Evolutionary conservation across 2,888 invertebrate genomes (phyloP).

Genomic region (Limnephilus auricula): DNA sequence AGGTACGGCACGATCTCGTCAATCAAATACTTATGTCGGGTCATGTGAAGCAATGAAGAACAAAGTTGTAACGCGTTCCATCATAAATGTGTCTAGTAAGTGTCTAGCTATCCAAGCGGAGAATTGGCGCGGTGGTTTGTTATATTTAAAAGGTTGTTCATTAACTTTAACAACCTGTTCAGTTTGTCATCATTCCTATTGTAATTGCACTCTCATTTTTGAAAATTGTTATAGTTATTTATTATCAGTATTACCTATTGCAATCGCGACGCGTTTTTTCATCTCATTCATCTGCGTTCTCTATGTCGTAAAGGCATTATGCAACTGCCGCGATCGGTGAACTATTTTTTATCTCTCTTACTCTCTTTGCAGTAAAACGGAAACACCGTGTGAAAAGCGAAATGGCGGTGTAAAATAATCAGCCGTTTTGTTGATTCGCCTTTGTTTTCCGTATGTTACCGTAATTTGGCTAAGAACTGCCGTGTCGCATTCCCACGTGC

Average conservation of each 20-base stretch:
- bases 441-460: slow-evolving; percentile 47
- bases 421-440: slow-evolving; percentile 26
- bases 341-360: slow-evolving; percentile 46
- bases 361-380: slow-evolving; percentile 41
- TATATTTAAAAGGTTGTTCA: background rate
- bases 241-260: background rate
- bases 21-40: background rate
- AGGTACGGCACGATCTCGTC: background rate
- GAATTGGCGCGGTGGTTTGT: background rate
- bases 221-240: background rate
- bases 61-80: too few relatives aligned
- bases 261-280: background rate
- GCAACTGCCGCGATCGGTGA: slow-evolving; percentile 43
- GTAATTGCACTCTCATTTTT: background rate
- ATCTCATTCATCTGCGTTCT: background rate
- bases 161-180: background rate
- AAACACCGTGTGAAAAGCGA: slow-evolving; percentile 52
- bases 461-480: slow-evolving; percentile 44
- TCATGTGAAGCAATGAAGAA: background rate
- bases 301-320: slow-evolving; percentile 16
- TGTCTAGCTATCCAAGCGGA: too few relatives aligned
- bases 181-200: background rate
- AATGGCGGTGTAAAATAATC: slow-evolving; percentile 40
- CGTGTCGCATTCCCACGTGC: slow-evolving; percentile 49
- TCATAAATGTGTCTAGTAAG: too few relatives aligned